Conservation (phyloP, 64 coral and sea anemone genomes). For the Dendronephthya gigantea region DNA sequence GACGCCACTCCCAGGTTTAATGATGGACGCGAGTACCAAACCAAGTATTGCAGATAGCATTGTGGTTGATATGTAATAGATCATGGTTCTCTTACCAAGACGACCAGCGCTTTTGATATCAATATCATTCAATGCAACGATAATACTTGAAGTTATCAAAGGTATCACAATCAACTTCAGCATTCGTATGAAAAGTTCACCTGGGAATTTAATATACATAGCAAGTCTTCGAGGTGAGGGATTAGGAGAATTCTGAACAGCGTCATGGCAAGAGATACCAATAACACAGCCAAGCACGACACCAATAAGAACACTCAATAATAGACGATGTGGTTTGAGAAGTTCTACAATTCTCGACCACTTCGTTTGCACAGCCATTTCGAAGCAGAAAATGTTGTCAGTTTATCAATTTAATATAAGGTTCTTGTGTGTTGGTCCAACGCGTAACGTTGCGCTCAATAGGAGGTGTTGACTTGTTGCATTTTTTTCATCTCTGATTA, state of each 20-base stretch:
- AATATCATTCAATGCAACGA: constrained; percentile 14
- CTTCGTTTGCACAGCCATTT: not conserved
- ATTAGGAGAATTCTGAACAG: not conserved
- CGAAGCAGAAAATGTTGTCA: not conserved
- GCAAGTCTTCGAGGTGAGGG: not conserved
- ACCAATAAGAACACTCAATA: not conserved
- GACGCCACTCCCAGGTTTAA: not conserved
- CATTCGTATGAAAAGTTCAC: constrained; percentile 5
- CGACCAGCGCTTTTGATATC: not conserved
- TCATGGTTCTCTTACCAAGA: not conserved
- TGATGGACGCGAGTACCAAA: not conserved
- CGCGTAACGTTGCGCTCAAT: not conserved
- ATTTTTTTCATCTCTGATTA: no score
- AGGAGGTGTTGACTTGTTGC: no score
- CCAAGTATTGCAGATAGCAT: constrained; percentile 6
- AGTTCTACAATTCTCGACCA: not conserved
- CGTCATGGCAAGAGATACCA: not conserved
- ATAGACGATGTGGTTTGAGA: not conserved
- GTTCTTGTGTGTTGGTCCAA: not conserved
- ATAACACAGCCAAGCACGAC: constrained; percentile 8
- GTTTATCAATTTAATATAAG: no score
- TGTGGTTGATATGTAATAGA: not conserved
- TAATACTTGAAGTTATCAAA: constrained; percentile 4
- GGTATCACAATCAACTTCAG: not conserved
- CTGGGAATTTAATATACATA: constrained; percentile 12